Evolutionary conservation across 2,888 invertebrate species (phyloP), one percentile per base, ranked within the genome.

Genomic region (Calliphora vomitoria): DNA sequence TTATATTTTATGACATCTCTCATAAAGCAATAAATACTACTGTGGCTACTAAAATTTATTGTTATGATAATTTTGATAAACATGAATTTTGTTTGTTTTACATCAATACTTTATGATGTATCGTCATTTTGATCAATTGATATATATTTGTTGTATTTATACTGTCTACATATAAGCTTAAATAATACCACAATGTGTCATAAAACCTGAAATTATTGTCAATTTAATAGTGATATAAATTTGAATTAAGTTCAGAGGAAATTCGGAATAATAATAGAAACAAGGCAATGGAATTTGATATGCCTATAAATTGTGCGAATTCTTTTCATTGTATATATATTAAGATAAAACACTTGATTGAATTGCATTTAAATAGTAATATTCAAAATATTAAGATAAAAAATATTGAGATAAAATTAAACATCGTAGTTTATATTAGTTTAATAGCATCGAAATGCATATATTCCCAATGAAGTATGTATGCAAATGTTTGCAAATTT

Each of bases 221-320:
- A 35, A n/a, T 69, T 69, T 35, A 35, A 53, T 50, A 35, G 50
- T 69, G 31, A n/a, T 69, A 35, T 38, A 64, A 64, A 41, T 44
- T 47, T 25, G 15, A 1, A 47, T 69, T 31, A 50, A 68, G 3
- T 44, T 20, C 20, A 8, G 13, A 15, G 18, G 13, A 25, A 25
- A 1, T 25, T 47, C 6, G 1, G 15, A 13, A 50, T 15, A 13
- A 50, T 31, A 50, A 50, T 50, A n/a, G 15, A 50, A 50, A 50
- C 5, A 6, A 5, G 5, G 5, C 18, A 66, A 68, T 44, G 15
- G 2, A 47, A 68, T 35, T 44, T 66, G 66, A 44, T 66, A 66
- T 44, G 44, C 25, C 41, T 44, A 66, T 66, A 66, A 20, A 20
- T 25, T 44, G 20, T 20, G 66, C 44, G 35, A 66, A 66, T 66